These are phyloP conservation scores for Thunnus maccoyii DNA, from an alignment of 2,113 vertebrate genomes.

Conservation along the genomic window DNA sequence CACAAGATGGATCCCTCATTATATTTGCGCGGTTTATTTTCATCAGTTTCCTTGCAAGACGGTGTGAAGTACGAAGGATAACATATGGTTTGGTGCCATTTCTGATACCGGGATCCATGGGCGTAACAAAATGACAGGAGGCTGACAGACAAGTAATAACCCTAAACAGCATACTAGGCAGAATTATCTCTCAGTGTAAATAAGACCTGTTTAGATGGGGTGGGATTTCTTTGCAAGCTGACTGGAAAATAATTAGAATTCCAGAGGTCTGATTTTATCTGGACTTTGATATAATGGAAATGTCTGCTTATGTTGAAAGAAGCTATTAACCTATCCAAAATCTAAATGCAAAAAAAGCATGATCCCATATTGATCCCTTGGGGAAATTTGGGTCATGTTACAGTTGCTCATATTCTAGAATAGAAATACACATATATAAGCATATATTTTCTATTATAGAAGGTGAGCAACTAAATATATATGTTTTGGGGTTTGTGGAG, in stretches of 20 bases:
- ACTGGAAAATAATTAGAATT: neutral
- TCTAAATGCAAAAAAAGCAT: too few relatives aligned
- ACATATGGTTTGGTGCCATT: constrained; percentile 58
- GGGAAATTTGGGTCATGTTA: too few relatives aligned
- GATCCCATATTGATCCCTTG: too few relatives aligned
- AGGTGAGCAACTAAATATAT: too few relatives aligned
- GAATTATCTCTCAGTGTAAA: constrained; percentile 24
- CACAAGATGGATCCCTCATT: constrained; percentile 75
- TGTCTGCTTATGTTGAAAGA: constrained; percentile 3
- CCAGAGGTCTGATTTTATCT: constrained; percentile 24
- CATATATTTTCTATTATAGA: too few relatives aligned
- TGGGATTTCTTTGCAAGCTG: neutral
- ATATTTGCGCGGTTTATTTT: constrained; percentile 62
- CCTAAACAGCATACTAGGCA: constrained; percentile 4
- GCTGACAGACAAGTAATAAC: constrained; percentile 48
- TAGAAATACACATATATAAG: too few relatives aligned
- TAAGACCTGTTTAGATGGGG: constrained; percentile 1
- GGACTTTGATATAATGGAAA: constrained; percentile 19
- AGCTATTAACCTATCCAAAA: too few relatives aligned
- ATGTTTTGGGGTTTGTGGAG: too few relatives aligned
- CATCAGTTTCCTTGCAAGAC: constrained; percentile 44
- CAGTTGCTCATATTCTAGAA: too few relatives aligned
- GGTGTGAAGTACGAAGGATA: constrained; percentile 42
- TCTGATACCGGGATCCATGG: constrained; percentile 31
- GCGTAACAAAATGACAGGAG: constrained; percentile 42